Percentiles rank a stretch among this genome's conserved stretches.
Conservation (phyloP, 2,888 invertebrate species). For the Zelleria hepariella region DNA sequence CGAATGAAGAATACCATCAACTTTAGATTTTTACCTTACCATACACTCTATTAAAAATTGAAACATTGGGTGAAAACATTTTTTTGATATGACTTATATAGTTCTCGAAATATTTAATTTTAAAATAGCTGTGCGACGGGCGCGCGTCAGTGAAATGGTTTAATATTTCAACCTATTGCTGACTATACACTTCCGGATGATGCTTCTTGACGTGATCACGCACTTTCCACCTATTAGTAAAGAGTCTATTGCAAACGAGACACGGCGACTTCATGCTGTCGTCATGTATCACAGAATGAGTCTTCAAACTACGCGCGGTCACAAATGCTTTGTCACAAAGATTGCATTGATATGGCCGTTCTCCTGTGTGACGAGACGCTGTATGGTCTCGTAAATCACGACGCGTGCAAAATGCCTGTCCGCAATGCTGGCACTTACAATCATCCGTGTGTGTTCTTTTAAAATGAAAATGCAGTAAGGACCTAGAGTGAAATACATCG, state of each 20-base stretch:
- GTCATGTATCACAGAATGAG: conserved; percentile 13
- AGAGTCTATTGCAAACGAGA: conserved; percentile 10
- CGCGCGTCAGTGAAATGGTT: not conserved
- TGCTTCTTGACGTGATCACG: conserved; percentile 12
- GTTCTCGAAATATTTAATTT: too few relatives aligned
- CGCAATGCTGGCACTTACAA: conserved; percentile 13
- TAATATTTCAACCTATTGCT: not conserved
- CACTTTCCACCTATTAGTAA: conserved; percentile 6
- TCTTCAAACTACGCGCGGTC: conserved; percentile 4
- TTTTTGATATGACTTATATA: too few relatives aligned
- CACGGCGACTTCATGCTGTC: conserved; percentile 13
- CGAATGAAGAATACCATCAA: too few relatives aligned
- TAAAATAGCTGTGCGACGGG: too few relatives aligned
- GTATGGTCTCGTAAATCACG: not conserved
- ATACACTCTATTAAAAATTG: too few relatives aligned
- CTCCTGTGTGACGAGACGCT: not conserved
- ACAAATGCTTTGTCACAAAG: conserved; percentile 13
- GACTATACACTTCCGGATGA: conserved; percentile 12
- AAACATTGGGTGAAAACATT: too few relatives aligned
- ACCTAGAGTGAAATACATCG: conserved; percentile 7
- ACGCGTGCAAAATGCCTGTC: not conserved
- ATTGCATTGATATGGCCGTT: conserved; percentile 10
- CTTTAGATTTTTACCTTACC: too few relatives aligned
- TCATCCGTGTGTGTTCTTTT: conserved; percentile 11
- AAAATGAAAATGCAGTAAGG: conserved; percentile 10